Conservation (phyloP, 2,797 vertebrate species). For the Champsocephalus gunnari region DNA sequence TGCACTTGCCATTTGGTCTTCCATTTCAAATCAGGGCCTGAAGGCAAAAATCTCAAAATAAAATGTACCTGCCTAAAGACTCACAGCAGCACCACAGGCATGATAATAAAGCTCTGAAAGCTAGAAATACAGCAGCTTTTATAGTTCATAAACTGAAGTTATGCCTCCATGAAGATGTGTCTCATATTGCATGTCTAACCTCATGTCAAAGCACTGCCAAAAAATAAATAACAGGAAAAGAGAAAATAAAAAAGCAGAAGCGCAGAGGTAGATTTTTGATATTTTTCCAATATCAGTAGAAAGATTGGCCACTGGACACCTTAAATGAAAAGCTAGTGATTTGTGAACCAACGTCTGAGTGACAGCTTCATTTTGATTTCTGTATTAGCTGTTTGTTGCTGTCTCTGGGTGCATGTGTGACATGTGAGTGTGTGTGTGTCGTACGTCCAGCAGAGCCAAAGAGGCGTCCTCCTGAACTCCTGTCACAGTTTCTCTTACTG, state of each 20-base stretch:
- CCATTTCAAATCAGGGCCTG: constrained; percentile 71
- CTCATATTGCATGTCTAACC: constrained; percentile 42
- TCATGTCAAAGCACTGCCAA: constrained; percentile 17
- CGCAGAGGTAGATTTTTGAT: neutral
- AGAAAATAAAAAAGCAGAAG: constrained; percentile 9
- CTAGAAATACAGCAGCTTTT: constrained; percentile 36
- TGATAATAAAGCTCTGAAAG: constrained; percentile 45
- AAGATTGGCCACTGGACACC: constrained; percentile 31
- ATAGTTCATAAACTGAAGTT: constrained; percentile 28
- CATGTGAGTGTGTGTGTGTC: constrained; percentile 33
- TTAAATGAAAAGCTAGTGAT: constrained; percentile 90
- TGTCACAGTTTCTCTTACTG: constrained; percentile 88
- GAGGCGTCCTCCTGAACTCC: constrained; percentile 85
- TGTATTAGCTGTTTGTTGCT: constrained; percentile 58
- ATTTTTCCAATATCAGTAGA: constrained; percentile 19
- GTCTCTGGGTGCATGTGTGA: constrained; percentile 1
- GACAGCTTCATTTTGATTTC: constrained; percentile 91
- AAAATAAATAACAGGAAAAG: constrained; percentile 32
- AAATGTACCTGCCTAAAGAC: constrained; percentile 60
- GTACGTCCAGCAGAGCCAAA: constrained; percentile 68
- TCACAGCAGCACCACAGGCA: constrained; percentile 52
- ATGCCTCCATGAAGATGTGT: constrained; percentile 19
- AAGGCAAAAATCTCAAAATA: constrained; percentile 67
- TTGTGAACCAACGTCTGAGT: constrained; percentile 84
- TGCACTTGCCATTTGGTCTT: constrained; percentile 73